Evolutionary conservation across 2,888 invertebrate genomes (phyloP).

Genomic region (Malacosoma neustria): DNA sequence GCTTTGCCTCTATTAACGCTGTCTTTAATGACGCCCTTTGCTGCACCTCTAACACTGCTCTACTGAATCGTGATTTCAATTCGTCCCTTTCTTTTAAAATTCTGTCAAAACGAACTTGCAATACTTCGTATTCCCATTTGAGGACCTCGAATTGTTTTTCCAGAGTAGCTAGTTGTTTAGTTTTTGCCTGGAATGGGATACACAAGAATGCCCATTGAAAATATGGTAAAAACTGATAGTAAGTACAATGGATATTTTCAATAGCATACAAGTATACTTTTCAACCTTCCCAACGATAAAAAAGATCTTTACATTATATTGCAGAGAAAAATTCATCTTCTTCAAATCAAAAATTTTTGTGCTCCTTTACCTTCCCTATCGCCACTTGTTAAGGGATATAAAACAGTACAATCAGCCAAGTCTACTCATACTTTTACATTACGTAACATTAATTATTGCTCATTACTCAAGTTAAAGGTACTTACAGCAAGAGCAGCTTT

Average conservation of each 20-base stretch:
- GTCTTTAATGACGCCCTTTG: slow-evolving; percentile 89
- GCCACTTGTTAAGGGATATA: no score
- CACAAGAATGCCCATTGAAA: background rate
- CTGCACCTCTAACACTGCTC: slow-evolving; percentile 90
- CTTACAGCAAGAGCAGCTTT: slow-evolving; percentile 81
- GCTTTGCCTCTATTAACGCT: slow-evolving; percentile 85
- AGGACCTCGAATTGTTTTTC: slow-evolving; percentile 77
- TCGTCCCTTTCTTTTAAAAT: slow-evolving; percentile 85
- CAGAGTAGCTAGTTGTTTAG: slow-evolving; percentile 60
- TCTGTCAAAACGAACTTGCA: slow-evolving; percentile 86
- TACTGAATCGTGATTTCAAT: slow-evolving; percentile 84
- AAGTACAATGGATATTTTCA: no score
- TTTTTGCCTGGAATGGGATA: slow-evolving; percentile 69
- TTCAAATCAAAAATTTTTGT: no score
- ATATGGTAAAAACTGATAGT: background rate
- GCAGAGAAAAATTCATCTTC: no score
- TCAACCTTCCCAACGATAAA: no score
- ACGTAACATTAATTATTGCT: no score
- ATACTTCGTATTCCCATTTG: slow-evolving; percentile 79
- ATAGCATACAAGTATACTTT: no score
- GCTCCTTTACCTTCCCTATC: no score
- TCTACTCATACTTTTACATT: no score
- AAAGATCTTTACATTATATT: no score
- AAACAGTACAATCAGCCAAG: no score
- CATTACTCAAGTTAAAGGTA: slow-evolving; percentile 8